A percentile compares a stretch with the other conserved stretches of the same genome.
These are phyloP conservation scores for Diaperis boleti DNA, from an alignment of 2,888 invertebrate species.

Conservation along the genomic window DNA sequence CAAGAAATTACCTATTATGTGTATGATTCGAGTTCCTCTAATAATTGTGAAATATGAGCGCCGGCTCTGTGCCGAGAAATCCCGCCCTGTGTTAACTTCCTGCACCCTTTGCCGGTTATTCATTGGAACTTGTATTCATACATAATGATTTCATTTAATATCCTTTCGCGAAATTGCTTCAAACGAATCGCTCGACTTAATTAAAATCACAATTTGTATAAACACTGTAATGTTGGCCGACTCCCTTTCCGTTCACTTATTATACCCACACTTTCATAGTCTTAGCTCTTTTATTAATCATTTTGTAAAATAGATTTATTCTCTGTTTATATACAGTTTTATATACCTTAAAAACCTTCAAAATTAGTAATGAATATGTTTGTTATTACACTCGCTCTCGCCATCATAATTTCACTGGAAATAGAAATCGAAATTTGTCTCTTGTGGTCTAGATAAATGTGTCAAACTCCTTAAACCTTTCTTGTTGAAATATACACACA, in stretches of 20 bases:
- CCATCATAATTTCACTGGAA: neutral
- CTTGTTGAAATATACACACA: no score
- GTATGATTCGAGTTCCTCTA: constrained; percentile 67
- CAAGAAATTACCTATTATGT: constrained; percentile 70
- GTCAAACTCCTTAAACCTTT: no score
- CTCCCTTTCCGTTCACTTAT: constrained; percentile 8
- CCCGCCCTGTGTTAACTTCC: constrained; percentile 40
- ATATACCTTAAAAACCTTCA: no score
- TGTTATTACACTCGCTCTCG: neutral
- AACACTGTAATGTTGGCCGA: constrained; percentile 35
- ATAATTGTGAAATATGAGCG: constrained; percentile 67
- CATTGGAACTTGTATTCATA: constrained; percentile 53
- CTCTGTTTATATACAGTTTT: neutral
- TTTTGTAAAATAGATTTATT: constrained; percentile 18
- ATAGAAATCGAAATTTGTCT: neutral
- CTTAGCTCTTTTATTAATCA: constrained; percentile 19
- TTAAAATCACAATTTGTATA: constrained; percentile 53
- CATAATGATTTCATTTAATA: constrained; percentile 56
- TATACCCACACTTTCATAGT: constrained; percentile 19
- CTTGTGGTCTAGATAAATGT: no score
- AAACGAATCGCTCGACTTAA: constrained; percentile 53
- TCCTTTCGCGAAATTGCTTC: constrained; percentile 54
- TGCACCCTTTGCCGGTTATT: constrained; percentile 44
- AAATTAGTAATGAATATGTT: neutral
- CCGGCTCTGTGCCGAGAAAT: constrained; percentile 48